Conservation (phyloP, 2,888 invertebrate species). For the Diaprepes abbreviatus region DNA sequence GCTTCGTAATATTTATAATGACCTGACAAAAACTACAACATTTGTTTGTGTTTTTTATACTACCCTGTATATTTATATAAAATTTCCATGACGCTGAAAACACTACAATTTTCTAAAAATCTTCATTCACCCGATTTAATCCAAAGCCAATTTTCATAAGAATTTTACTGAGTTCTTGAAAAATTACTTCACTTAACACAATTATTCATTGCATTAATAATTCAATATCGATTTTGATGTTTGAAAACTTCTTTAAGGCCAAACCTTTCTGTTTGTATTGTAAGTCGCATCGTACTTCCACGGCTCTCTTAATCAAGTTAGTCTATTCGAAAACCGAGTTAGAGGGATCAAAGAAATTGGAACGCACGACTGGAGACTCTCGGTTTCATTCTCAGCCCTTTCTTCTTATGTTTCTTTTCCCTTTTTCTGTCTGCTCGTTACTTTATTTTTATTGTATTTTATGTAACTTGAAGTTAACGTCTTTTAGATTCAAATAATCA, state of each 20-base stretch:
- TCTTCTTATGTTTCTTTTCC: slow-evolving; percentile 24
- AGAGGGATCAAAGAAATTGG: slow-evolving; percentile 40
- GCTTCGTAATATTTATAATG: too few species aligned
- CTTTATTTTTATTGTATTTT: slow-evolving; percentile 8
- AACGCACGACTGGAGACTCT: slow-evolving; percentile 42
- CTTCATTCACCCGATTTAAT: too few species aligned
- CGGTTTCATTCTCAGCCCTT: slow-evolving; percentile 41
- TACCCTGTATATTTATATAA: too few species aligned
- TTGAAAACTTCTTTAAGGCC: neutral
- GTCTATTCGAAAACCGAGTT: slow-evolving; percentile 35
- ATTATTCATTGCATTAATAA: too few species aligned
- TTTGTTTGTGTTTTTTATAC: too few species aligned
- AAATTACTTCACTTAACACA: too few species aligned
- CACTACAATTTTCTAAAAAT: too few species aligned
- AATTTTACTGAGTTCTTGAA: too few species aligned
- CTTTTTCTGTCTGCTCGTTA: slow-evolving; percentile 1
- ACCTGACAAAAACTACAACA: too few species aligned
- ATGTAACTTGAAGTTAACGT: neutral
- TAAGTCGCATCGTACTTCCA: slow-evolving; percentile 26
- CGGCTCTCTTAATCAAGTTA: slow-evolving; percentile 40
- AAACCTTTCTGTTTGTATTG: slow-evolving; percentile 7
- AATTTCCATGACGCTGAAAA: too few species aligned
- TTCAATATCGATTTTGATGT: neutral
- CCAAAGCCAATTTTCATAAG: too few species aligned
- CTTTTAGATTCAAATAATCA: too few species aligned